phyloP scores from a whole-genome alignment of 2,113 vertebrate species.

The Microcebus ravelobensis region DNA sequence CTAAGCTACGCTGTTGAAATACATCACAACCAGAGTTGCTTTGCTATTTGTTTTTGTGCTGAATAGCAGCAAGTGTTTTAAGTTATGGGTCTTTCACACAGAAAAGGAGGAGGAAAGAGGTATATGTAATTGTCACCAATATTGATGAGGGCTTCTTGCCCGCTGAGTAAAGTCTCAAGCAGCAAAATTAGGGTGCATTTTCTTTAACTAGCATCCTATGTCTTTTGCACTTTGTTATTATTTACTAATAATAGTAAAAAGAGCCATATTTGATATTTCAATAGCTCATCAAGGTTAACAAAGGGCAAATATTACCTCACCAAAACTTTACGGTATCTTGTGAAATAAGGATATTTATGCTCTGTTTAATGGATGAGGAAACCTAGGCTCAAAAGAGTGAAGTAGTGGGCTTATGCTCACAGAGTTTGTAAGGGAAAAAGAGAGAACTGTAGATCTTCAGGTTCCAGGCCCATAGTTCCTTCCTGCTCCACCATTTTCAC shows the following conservation, averaged over 20 bases:
- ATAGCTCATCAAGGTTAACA: background rate
- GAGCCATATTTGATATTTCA: background rate
- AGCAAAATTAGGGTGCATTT: slow-evolving; percentile 56
- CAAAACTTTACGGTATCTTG: background rate
- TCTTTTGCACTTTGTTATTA: background rate
- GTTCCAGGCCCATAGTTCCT: background rate
- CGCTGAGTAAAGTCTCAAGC: slow-evolving; percentile 39
- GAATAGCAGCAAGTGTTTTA: slow-evolving; percentile 82
- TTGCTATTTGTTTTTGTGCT: slow-evolving; percentile 84
- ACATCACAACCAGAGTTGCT: slow-evolving; percentile 76
- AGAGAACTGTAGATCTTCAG: background rate
- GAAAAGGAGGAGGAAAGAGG: slow-evolving; percentile 63
- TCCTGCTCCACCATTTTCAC: background rate
- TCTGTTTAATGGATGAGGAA: background rate
- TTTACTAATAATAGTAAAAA: slow-evolving; percentile 18
- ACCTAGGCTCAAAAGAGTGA: background rate
- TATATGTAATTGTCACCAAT: slow-evolving; percentile 77
- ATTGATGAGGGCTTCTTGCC: slow-evolving; percentile 71
- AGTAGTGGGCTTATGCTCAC: background rate
- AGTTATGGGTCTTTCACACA: slow-evolving; percentile 78
- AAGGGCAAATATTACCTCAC: background rate
- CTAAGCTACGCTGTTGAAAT: slow-evolving; percentile 78
- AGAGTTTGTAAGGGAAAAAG: background rate
- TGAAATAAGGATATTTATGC: background rate
- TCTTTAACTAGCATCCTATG: slow-evolving; percentile 8